Conservation (phyloP, 2,113 vertebrate species). For the Dendropsophus ebraccatus region DNA sequence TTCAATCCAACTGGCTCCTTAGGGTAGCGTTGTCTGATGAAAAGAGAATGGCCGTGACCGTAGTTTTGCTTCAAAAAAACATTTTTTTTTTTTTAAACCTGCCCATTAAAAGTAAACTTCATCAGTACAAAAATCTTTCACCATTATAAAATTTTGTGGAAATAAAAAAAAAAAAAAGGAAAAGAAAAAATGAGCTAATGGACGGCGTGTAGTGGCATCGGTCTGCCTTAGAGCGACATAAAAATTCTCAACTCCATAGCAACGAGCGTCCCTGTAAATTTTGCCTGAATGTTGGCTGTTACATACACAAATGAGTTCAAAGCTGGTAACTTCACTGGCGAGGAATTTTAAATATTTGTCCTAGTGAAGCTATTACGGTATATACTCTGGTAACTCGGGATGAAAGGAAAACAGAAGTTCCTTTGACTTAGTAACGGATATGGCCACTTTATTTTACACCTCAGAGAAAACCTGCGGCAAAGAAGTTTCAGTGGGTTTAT, state of each 20-base stretch:
- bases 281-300: not conserved
- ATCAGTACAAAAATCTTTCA: too few species aligned
- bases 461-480: too few species aligned
- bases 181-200: too few species aligned
- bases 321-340: conserved; percentile 13
- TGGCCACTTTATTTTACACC: conserved; percentile 26
- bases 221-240: not conserved
- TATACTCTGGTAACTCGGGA: not conserved
- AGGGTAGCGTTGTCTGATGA: too few species aligned
- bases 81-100: too few species aligned
- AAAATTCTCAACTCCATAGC: not conserved
- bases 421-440: conserved; percentile 8
- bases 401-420: conserved; percentile 29
- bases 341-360: conserved; percentile 6
- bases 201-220: not conserved
- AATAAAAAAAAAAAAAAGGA: too few species aligned
- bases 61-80: too few species aligned
- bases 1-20: too few species aligned
- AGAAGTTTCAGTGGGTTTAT: not conserved
- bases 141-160: too few species aligned
- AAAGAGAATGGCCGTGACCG: too few species aligned
- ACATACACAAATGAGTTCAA: not conserved
- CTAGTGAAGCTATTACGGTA: not conserved
- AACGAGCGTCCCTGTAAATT: not conserved
- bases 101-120: too few species aligned